These are phyloP conservation scores for Trissolcus basalis DNA, from an alignment of 1,140 invertebrate genomes.

Conservation along the genomic window DNA sequence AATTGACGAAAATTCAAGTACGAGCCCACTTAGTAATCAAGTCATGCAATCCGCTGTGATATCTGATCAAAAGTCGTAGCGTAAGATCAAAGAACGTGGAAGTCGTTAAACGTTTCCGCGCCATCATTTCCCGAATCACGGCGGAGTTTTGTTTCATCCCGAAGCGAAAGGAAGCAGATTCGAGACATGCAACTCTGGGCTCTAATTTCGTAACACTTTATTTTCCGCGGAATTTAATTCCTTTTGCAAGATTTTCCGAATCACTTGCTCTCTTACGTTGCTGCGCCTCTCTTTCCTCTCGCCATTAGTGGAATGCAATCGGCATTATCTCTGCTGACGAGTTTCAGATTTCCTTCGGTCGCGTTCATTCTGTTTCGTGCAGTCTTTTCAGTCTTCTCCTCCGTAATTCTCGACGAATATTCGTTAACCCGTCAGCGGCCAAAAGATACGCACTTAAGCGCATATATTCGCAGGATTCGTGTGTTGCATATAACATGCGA, in stretches of 20 bases:
- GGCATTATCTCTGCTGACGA: constrained; percentile 21
- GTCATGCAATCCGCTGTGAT: too few species aligned
- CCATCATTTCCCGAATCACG: constrained; percentile 2
- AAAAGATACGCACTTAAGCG: constrained; percentile 48
- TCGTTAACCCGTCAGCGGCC: constrained; percentile 31
- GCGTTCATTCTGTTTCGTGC: constrained; percentile 16
- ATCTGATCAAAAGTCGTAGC: not conserved
- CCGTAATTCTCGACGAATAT: constrained; percentile 33
- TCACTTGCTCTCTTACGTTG: constrained; percentile 8
- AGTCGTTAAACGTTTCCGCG: constrained; percentile 22
- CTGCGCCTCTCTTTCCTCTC: constrained; percentile 1
- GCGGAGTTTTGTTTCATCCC: constrained; percentile 6
- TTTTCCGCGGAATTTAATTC: constrained; percentile 42
- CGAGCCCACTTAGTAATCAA: too few species aligned
- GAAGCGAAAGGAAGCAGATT: constrained; percentile 3
- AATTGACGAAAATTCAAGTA: too few species aligned
- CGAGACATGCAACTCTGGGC: not conserved
- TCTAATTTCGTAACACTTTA: constrained; percentile 42
- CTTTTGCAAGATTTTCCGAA: constrained; percentile 27
- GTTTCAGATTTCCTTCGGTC: constrained; percentile 18
- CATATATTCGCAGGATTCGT: constrained; percentile 36
- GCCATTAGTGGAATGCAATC: constrained; percentile 22
- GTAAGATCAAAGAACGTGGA: constrained; percentile 7
- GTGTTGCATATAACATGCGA: constrained; percentile 42
- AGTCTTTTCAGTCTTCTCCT: constrained; percentile 49